Conservation (phyloP, 1,140 invertebrate genomes). For the Bombus affinis region DNA sequence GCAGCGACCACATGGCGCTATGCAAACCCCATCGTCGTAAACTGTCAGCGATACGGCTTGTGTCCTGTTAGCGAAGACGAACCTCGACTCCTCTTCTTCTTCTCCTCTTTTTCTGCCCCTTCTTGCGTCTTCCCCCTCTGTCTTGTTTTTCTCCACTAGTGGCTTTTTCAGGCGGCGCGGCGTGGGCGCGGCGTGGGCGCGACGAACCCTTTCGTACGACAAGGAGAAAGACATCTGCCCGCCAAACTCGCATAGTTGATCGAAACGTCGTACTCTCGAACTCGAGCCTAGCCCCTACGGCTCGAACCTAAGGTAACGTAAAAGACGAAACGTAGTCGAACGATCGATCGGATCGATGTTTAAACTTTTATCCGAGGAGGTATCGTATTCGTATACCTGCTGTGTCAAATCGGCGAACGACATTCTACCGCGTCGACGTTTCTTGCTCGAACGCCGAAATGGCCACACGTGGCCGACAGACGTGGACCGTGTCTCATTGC, state of each 20-base stretch:
- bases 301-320: too few species aligned
- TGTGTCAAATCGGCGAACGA: neutral
- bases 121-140: conserved; percentile 7
- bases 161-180: neutral
- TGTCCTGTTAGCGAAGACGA: conserved; percentile 46
- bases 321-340: too few species aligned
- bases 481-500: conserved; percentile 23
- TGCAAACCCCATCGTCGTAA: conserved; percentile 67
- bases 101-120: conserved; percentile 11
- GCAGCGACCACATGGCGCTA: conserved; percentile 77
- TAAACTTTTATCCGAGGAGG: neutral
- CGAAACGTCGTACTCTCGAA: neutral
- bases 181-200: neutral
- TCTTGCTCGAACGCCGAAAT: conserved; percentile 42
- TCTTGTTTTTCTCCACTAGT: neutral
- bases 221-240: conserved; percentile 45
- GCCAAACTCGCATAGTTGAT: conserved; percentile 24
- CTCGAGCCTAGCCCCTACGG: fast-evolving
- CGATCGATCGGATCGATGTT: too few species aligned
- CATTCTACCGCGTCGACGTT: conserved; percentile 32
- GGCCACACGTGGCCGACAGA: conserved; percentile 63
- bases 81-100: conserved; percentile 19
- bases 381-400: conserved; percentile 7
- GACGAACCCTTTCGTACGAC: conserved; percentile 41
- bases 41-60: conserved; percentile 67